Conservation (phyloP, 2,888 invertebrate species). For the Nysson spinosus region DNA sequence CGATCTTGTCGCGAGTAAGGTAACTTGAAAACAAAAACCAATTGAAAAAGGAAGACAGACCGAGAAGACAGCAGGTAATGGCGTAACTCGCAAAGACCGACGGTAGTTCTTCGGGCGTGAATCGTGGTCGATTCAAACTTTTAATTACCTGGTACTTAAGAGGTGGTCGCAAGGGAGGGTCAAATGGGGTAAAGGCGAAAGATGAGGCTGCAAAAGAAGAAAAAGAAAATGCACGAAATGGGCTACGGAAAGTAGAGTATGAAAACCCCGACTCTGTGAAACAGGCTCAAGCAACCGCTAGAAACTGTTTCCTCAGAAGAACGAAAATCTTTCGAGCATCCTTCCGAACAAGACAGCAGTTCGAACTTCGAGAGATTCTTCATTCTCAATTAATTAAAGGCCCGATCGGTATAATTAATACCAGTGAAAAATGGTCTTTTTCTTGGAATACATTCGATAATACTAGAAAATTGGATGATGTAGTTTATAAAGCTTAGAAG, state of each 20-base stretch:
- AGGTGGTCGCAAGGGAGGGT: slow-evolving; percentile 33
- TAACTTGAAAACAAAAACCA: slow-evolving; percentile 9
- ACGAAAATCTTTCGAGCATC: slow-evolving; percentile 52
- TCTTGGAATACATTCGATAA: slow-evolving; percentile 16
- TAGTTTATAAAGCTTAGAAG: too few relatives aligned
- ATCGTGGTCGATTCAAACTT: slow-evolving; percentile 65
- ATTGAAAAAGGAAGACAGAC: slow-evolving; percentile 18
- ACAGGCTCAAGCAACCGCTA: slow-evolving; percentile 54
- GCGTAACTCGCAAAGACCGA: neutral
- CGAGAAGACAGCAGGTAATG: too few relatives aligned
- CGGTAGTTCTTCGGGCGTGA: slow-evolving; percentile 47
- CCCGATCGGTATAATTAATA: neutral
- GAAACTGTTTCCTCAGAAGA: slow-evolving; percentile 56
- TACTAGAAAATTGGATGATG: too few relatives aligned
- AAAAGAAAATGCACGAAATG: slow-evolving; percentile 22
- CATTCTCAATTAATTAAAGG: slow-evolving; percentile 52
- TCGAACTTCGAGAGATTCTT: slow-evolving; percentile 10
- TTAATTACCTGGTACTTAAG: slow-evolving; percentile 66
- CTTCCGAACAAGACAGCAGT: slow-evolving; percentile 7
- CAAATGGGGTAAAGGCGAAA: neutral
- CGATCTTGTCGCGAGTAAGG: slow-evolving; percentile 11
- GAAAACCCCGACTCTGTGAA: slow-evolving; percentile 31
- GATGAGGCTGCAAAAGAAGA: neutral
- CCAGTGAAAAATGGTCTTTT: slow-evolving; percentile 22
- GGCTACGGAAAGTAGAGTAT: slow-evolving; percentile 21